Percentiles rank a stretch among this genome's conserved stretches.
phyloP scores from a whole-genome alignment of 2,888 invertebrate species.

The Aporophyla nigra region DNA sequence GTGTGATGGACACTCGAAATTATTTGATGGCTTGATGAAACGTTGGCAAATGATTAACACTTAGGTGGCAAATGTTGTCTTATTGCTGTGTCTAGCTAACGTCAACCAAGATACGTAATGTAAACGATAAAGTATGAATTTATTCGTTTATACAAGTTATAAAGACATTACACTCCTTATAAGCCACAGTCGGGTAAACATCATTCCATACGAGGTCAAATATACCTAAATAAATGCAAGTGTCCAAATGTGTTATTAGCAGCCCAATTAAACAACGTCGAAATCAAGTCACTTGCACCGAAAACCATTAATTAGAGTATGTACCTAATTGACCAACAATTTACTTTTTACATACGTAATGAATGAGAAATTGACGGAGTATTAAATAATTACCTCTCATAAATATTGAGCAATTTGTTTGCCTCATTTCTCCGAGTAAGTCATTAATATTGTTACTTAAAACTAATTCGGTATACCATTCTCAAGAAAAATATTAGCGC shows the following conservation, averaged over 20 bases:
- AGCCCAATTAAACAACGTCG: constrained; percentile 12
- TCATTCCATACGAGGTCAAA: not conserved
- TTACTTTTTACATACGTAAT: constrained; percentile 37
- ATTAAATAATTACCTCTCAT: constrained; percentile 45
- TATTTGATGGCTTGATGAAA: not conserved
- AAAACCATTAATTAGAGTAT: constrained; percentile 33
- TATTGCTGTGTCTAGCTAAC: not conserved
- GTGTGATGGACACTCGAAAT: not conserved
- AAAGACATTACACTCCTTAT: not conserved
- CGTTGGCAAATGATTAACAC: not conserved
- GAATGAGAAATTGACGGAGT: constrained; percentile 40
- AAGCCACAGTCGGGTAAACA: not conserved
- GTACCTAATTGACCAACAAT: constrained; percentile 36
- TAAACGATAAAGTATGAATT: not conserved
- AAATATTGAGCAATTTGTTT: constrained; percentile 54
- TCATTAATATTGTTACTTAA: constrained; percentile 44
- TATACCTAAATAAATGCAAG: constrained; percentile 12
- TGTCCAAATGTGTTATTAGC: constrained; percentile 24
- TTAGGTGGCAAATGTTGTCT: not conserved
- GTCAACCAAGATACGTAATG: not conserved
- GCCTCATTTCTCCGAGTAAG: constrained; percentile 48
- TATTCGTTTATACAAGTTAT: not conserved
- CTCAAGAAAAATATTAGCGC: not conserved
- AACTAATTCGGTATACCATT: constrained; percentile 19
- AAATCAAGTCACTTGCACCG: constrained; percentile 25